Base-by-base conservation (phyloP, 1,140 invertebrate genomes). In the Drosophila nannoptera region DNA sequence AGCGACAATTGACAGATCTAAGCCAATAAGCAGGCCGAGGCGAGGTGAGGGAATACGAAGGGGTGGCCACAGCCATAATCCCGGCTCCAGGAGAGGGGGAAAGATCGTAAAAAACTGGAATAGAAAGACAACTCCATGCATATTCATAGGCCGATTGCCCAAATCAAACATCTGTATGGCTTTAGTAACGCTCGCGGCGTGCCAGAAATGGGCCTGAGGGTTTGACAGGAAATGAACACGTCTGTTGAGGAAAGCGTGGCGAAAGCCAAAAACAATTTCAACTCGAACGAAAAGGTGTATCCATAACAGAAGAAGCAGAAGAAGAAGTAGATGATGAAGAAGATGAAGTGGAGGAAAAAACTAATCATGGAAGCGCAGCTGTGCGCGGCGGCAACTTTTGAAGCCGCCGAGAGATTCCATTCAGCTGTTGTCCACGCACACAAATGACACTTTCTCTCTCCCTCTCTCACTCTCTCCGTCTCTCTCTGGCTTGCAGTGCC, bases 401-500 rank as follows among this genome's bases (percentile, higher is more conserved):
- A 73, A 75, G 62, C 22, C 22, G 22, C 22, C 22, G 22, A 22
- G 22, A 22, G 22, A 22, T 22, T 22, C 3, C 22, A 46, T 50
- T 53, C 50, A 69, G 62, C 49, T 68, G 12, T 12, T 42, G 52
- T 68, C 49, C 49, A 71, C 60, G 54, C 33, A 22, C 43, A 63
- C 50, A 56, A 71, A 29, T 58, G 49, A 42, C 40, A 59, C 50
- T 7, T 29, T n/a, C 7, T 59, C 40, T 55, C 50, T 6, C 35
- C 9, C 8, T 35, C 33, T 40, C 54, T 48, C 40, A 43, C 12
- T 43, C 38, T 35, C 8, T 38, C 59, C 58, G 16, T 66, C 12
- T 60, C 50, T 46, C 22, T 49, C 11, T 36, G 16, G 55, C 11
- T 50, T 9, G 29, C 91, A 94, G 93, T 92, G 73, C 90, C 92